A percentile compares a stretch with the other conserved stretches of the same genome.
Conservation (phyloP, 2,888 invertebrate species). For the Drosophila paracracens region DNA sequence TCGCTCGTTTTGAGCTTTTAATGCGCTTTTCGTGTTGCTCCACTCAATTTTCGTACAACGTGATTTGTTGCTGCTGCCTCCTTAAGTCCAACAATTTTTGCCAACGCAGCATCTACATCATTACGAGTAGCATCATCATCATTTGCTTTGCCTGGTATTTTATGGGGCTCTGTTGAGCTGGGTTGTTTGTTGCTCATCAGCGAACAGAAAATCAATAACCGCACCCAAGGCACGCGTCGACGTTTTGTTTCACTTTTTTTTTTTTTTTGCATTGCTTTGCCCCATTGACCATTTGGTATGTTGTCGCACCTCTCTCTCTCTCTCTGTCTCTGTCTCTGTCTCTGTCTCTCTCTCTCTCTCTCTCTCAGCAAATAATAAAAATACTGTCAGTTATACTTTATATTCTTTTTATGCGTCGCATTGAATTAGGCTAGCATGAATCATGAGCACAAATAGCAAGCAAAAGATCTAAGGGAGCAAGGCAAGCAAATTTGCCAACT, state of each 20-base stretch:
- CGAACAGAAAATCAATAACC: conserved; percentile 75
- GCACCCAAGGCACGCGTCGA: conserved; percentile 62
- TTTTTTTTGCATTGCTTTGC: conserved; percentile 11
- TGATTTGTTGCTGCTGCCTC: conserved; percentile 28
- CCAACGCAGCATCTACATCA: conserved; percentile 66
- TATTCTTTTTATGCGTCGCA: conserved; percentile 33
- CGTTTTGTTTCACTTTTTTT: conserved; percentile 3
- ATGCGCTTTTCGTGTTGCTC: conserved; percentile 61
- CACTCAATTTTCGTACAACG: conserved; percentile 32
- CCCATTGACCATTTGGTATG: conserved; percentile 49
- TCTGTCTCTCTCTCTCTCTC: neutral
- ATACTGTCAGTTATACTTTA: conserved; percentile 34
- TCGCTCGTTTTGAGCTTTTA: conserved; percentile 57
- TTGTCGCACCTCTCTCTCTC: neutral
- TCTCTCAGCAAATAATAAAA: neutral
- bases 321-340: neutral
- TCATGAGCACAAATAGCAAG: conserved; percentile 48
- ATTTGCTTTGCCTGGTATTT: conserved; percentile 21
- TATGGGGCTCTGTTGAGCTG: neutral
- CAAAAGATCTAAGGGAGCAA: conserved; percentile 27
- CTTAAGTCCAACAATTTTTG: conserved; percentile 45
- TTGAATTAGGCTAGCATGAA: conserved; percentile 55
- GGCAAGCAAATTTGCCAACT: conserved; percentile 32
- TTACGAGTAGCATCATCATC: conserved; percentile 37
- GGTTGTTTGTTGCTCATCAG: conserved; percentile 52